Percentiles rank a stretch among this genome's conserved stretches.
Evolutionary conservation across 1,140 invertebrate species (phyloP).

Genomic region (Platorchestia sp.): DNA sequence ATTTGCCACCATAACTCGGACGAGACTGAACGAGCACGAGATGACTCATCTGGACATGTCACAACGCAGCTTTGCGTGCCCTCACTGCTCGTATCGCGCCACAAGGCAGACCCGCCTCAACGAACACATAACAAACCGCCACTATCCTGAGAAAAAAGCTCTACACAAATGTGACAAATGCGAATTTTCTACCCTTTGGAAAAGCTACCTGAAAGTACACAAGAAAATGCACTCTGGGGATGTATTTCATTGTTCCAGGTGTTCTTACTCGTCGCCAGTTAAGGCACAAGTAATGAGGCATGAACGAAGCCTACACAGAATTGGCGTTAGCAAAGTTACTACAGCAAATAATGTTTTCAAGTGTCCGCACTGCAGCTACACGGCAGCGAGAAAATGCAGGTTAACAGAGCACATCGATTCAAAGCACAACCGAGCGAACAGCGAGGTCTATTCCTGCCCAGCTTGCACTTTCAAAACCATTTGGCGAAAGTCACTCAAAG

Average conservation of each 20-base stretch:
- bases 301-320: conserved; percentile 46
- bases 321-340: conserved; percentile 16
- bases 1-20: conserved; percentile 25
- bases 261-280: conserved; percentile 21
- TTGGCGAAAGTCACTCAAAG: conserved; percentile 30
- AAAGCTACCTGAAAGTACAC: conserved; percentile 39
- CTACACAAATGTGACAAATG: conserved; percentile 38
- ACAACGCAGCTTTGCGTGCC: neutral
- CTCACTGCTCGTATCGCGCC: conserved; percentile 36
- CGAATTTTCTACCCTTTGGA: conserved; percentile 40
- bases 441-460: conserved; percentile 26
- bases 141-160: conserved; percentile 39
- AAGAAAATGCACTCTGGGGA: conserved; percentile 38
- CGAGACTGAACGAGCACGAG: conserved; percentile 35
- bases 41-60: conserved; percentile 49
- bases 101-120: conserved; percentile 33
- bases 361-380: conserved; percentile 12
- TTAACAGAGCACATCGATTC: neutral
- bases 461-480: conserved; percentile 48
- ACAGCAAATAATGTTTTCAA: conserved; percentile 28
- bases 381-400: conserved; percentile 28
- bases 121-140: conserved; percentile 20
- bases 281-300: conserved; percentile 25
- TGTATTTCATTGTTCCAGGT: conserved; percentile 7
- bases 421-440: conserved; percentile 19